Percentiles rank a stretch among this genome's conserved stretches.
These are phyloP conservation scores for Mamestra brassicae DNA, from an alignment of 2,888 invertebrate species.

Conservation along the genomic window DNA sequence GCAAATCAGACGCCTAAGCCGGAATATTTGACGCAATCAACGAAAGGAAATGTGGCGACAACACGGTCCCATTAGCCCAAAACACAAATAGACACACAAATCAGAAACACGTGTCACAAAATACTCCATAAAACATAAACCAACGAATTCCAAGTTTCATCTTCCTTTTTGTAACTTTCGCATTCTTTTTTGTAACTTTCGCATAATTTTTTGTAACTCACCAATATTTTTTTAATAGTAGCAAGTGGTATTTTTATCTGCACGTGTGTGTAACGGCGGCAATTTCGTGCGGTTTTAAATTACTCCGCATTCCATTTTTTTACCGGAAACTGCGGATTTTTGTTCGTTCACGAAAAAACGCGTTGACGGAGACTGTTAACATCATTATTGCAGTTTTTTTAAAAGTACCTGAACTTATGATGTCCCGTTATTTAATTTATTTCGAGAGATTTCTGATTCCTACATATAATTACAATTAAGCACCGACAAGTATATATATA, in stretches of 20 bases:
- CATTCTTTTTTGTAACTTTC: conserved; percentile 60
- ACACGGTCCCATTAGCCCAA: conserved; percentile 82
- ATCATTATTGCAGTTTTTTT: conserved; percentile 55
- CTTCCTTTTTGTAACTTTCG: conserved; percentile 70
- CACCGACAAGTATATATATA: no score
- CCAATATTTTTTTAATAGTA: conserved; percentile 66
- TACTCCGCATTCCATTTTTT: conserved; percentile 84
- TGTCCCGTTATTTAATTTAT: conserved; percentile 11
- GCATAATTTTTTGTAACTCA: conserved; percentile 57
- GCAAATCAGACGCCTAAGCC: conserved; percentile 70
- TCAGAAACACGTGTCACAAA: conserved; percentile 85
- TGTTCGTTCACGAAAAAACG: conserved; percentile 76
- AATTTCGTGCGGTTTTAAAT: conserved; percentile 88
- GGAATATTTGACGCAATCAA: conserved; percentile 81
- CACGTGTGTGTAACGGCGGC: conserved; percentile 85
- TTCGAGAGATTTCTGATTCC: neutral
- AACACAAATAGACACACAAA: conserved; percentile 75
- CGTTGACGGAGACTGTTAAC: conserved; percentile 71
- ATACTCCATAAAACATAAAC: conserved; percentile 63
- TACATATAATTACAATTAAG: neutral
- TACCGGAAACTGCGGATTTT: conserved; percentile 87
- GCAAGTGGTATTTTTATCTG: conserved; percentile 78
- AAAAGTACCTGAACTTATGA: neutral
- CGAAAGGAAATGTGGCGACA: conserved; percentile 83
- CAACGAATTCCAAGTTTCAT: conserved; percentile 57